phyloP scores from a whole-genome alignment of 2,888 invertebrate genomes.

The Labia minor region DNA sequence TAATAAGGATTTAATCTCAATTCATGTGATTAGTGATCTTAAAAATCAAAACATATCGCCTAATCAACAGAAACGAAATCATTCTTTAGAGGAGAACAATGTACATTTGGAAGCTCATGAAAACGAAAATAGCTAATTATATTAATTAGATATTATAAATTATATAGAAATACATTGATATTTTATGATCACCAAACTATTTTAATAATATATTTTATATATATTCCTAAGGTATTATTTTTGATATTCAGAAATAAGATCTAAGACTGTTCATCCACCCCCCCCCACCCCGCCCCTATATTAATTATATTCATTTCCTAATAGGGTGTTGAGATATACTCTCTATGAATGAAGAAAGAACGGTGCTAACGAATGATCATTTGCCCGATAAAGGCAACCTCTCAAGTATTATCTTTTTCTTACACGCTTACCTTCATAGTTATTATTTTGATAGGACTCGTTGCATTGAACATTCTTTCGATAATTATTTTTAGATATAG shows the following conservation, averaged over 20 bases:
- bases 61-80: not conserved
- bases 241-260: conserved; percentile 7
- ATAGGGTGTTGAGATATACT: not conserved
- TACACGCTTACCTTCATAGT: no score
- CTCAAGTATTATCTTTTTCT: not conserved
- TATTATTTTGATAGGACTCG: not conserved
- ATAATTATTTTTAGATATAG: not conserved
- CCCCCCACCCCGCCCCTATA: no score
- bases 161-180: not conserved
- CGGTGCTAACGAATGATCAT: not conserved
- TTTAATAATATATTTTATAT: conserved; percentile 8
- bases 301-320: not conserved
- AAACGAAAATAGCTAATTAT: not conserved
- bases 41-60: conserved; percentile 13
- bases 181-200: not conserved
- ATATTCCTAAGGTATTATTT: conserved; percentile 13
- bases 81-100: not conserved
- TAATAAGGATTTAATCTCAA: not conserved
- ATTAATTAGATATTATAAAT: not conserved
- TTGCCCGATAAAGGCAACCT: not conserved
- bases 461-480: not conserved
- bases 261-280: not conserved
- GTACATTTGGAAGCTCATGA: not conserved
- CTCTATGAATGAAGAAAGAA: not conserved
- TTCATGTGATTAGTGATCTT: not conserved